Conservation (phyloP, 2,797 vertebrate species). For the Mycteria americana region DNA sequence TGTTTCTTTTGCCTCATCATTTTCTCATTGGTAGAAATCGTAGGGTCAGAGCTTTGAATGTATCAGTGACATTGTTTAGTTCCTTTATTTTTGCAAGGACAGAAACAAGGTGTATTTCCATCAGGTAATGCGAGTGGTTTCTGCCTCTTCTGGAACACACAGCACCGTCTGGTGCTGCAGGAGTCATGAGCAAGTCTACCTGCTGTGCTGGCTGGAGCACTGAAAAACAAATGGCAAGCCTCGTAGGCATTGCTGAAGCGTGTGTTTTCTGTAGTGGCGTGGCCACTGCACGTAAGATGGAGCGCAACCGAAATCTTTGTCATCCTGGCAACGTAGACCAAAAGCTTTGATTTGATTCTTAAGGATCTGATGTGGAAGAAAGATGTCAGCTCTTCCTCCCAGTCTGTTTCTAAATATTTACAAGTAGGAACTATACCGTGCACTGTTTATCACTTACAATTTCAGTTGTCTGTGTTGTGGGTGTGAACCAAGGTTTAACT, state of each 20-base stretch:
- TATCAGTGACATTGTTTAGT: neutral
- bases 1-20: neutral
- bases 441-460: neutral
- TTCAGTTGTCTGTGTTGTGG: neutral
- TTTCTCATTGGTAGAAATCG: neutral
- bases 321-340: neutral
- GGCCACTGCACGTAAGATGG: neutral
- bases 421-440: neutral
- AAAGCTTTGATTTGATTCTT: neutral
- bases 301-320: neutral
- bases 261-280: neutral
- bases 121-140: neutral
- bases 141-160: neutral
- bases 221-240: neutral
- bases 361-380: neutral
- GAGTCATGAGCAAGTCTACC: neutral
- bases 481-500: neutral
- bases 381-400: neutral
- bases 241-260: neutral
- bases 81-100: neutral
- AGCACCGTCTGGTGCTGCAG: neutral
- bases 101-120: neutral
- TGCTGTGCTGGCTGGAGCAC: neutral
- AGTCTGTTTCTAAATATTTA: neutral
- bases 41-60: neutral